These are phyloP conservation scores for Gymnorhina tibicen DNA, from an alignment of 2,113 vertebrate genomes.

Conservation along the genomic window DNA sequence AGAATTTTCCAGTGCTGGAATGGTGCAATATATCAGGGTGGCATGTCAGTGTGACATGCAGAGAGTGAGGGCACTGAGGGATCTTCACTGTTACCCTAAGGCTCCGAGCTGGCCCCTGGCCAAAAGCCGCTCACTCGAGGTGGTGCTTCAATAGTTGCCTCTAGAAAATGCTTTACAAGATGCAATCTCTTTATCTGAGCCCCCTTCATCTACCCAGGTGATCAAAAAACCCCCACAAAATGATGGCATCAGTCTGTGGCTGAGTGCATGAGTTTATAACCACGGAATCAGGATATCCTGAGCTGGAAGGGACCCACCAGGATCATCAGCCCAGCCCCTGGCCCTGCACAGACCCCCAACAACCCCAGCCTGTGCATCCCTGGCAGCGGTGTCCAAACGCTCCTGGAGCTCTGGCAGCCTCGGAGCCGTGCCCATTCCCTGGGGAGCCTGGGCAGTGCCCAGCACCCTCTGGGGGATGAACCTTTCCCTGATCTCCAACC, in stretches of 20 bases:
- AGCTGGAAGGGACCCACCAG: background rate
- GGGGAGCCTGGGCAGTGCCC: background rate
- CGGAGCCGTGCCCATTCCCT: fast-evolving
- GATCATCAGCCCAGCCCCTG: fast-evolving
- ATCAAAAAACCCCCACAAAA: background rate
- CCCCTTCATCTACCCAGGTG: background rate
- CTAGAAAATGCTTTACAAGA: background rate
- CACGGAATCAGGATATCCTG: background rate
- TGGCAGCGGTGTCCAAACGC: fast-evolving
- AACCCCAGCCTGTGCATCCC: background rate
- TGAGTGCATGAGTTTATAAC: background rate
- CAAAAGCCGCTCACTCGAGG: background rate
- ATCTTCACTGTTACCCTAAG: background rate
- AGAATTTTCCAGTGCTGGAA: slow-evolving; percentile 26
- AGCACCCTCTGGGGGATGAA: background rate
- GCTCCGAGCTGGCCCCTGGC: background rate
- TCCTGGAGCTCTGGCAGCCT: background rate
- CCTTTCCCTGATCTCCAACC: fast-evolving
- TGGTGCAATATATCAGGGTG: slow-evolving; percentile 1
- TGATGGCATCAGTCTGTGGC: fast-evolving
- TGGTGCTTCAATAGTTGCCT: background rate
- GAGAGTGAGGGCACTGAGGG: background rate
- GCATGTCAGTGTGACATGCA: background rate
- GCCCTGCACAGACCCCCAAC: background rate
- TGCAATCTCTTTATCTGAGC: background rate